A percentile compares a stretch with the other conserved stretches of the same genome.
Conservation (phyloP, 2,797 vertebrate genomes). For the Danio kyathit region DNA sequence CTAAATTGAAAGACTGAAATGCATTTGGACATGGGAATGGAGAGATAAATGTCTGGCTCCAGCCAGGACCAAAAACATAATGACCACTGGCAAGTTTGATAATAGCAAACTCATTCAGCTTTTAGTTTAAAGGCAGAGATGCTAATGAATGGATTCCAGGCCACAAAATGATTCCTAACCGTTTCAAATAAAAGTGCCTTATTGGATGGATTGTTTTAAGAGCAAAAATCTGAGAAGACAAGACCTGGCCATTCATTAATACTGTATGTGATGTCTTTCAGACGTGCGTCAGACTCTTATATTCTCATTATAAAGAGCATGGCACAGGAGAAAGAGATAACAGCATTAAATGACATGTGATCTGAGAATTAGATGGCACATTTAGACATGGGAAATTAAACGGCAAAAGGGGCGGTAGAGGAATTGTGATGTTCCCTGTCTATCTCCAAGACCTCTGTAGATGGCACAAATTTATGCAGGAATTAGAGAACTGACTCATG, state of each 20-base stretch:
- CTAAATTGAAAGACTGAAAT: background rate
- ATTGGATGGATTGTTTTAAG: background rate
- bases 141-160: constrained; percentile 5
- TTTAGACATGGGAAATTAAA: constrained; percentile 32
- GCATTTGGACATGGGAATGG: background rate
- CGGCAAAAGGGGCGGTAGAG: background rate
- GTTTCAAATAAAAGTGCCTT: constrained; percentile 17
- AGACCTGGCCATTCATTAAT: constrained; percentile 39
- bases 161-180: constrained; percentile 2
- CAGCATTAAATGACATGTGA: constrained; percentile 43
- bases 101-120: background rate
- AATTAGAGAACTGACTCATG: constrained; percentile 17
- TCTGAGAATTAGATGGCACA: constrained; percentile 45
- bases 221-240: constrained; percentile 15
- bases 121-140: background rate
- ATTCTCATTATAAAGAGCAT: constrained; percentile 25
- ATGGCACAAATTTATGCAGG: constrained; percentile 6
- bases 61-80: background rate
- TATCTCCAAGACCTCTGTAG: constrained; percentile 18
- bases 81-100: background rate
- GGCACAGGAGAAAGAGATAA: constrained; percentile 24
- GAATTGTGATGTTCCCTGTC: constrained; percentile 16
- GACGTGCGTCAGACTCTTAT: constrained; percentile 37
- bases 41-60: constrained; percentile 25
- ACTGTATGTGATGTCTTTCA: constrained; percentile 24